A percentile compares a stretch with the other conserved stretches of the same genome.
These are phyloP conservation scores for Burhinus oedicnemus DNA, from an alignment of 2,113 vertebrate species.

Conservation along the genomic window DNA sequence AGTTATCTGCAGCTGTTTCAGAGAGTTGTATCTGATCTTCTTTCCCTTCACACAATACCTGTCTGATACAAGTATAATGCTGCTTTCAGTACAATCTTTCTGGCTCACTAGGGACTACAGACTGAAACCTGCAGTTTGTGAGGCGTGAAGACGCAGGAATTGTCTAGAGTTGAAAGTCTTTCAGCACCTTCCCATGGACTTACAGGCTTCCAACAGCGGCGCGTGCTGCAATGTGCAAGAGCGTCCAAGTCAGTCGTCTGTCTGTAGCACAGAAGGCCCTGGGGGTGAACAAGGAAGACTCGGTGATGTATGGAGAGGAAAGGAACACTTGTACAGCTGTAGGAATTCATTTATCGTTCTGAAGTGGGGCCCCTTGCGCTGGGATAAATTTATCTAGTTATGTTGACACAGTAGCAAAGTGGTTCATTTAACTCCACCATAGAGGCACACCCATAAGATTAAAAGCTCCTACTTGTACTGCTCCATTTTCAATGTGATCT, in stretches of 20 bases:
- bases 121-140: not conserved
- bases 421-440: not conserved
- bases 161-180: not conserved
- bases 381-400: not conserved
- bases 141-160: not conserved
- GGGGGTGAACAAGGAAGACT: not conserved
- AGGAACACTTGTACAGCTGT: not conserved
- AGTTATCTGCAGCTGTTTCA: not conserved
- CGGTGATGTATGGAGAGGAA: not conserved
- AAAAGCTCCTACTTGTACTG: not conserved
- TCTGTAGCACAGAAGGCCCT: not conserved
- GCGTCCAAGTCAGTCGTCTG: not conserved
- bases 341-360: not conserved
- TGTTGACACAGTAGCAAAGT: not conserved
- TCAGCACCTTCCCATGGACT: not conserved
- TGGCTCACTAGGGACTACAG: not conserved
- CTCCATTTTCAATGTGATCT: not conserved
- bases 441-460: not conserved
- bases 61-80: not conserved
- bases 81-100: not conserved
- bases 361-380: not conserved
- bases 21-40: not conserved
- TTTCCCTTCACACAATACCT: not conserved
- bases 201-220: not conserved
- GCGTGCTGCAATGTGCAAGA: not conserved